Evolutionary conservation across 2,797 vertebrate genomes (phyloP), one percentile per base, ranked within the genome.

Genomic region (Alectoris magna): DNA sequence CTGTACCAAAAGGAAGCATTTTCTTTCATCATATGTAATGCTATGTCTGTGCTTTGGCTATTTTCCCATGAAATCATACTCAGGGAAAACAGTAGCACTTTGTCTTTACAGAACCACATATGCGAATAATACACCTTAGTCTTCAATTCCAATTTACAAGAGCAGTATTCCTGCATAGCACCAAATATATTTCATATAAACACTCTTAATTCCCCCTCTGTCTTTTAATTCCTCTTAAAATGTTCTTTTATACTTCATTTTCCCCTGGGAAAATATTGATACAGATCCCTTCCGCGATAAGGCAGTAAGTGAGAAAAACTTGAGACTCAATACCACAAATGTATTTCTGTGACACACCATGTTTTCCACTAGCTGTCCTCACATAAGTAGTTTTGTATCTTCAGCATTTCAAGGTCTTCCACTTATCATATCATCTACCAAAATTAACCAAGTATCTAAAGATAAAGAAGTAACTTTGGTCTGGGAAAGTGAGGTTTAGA

Each of bases 31-130:
- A 0, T 92, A 96, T 91, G 71, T 62, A 92, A 92, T 59, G 68
- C 80, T 78, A 71, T 71, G 60, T 84, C 92, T 95, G 60, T 73
- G 73, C 91, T 94, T 91, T 95, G 87, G 89, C 85, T 94, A 59
- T 92, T 92, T 93, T 93, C 93, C 91, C 94, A 95, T 62, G 60
- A 92, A 95, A 87, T 90, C 87, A 71, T 8, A 86, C 70, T 31
- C 2, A 0, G 51, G 26, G 74, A 90, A 74, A 94, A 95, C 68
- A 95, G 92, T 79, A 93, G 64, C 71, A 82, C 92, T 95, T 94
- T 89, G 79, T 76, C 88, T 84, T 88, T 68, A 53, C 49, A 55
- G 68, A 90, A 36, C 85, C 83, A 85, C 46, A 67, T 91, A 84
- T 36, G 49, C 62, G 87, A 91, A 88, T 53, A 86, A 31, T 27